Evolutionary conservation across 2,113 vertebrate species (phyloP).

Genomic region (Lophius piscatorius): DNA sequence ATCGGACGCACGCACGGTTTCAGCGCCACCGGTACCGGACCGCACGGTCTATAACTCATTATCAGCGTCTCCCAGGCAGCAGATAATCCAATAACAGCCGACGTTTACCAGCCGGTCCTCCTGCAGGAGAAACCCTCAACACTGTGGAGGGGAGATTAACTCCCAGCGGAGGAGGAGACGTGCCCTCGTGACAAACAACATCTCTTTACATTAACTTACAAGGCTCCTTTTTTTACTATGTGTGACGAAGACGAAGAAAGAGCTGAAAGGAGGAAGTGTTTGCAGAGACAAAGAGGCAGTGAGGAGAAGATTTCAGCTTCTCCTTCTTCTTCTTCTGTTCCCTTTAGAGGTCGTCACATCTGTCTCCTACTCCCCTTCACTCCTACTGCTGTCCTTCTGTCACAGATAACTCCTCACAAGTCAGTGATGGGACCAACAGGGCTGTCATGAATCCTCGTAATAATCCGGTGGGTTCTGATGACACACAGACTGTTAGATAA

Average conservation of each 20-base stretch:
- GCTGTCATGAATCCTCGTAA: too few species aligned
- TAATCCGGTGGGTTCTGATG: too few species aligned
- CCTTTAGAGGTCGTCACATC: too few species aligned
- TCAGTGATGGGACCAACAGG: too few species aligned
- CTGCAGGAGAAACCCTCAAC: constrained; percentile 44
- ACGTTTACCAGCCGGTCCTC: constrained; percentile 65
- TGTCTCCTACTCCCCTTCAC: too few species aligned
- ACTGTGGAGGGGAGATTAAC: constrained; percentile 48
- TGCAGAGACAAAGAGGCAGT: too few species aligned
- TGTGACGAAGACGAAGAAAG: too few species aligned
- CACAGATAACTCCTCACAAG: too few species aligned
- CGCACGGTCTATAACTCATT: constrained; percentile 45
- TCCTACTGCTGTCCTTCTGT: too few species aligned
- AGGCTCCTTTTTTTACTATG: background rate
- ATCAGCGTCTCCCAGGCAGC: constrained; percentile 62
- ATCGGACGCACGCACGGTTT: constrained; percentile 21
- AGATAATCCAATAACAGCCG: constrained; percentile 67
- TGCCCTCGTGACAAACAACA: constrained; percentile 28
- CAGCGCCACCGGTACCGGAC: constrained; percentile 41
- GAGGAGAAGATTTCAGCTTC: too few species aligned
- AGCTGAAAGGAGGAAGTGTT: constrained; percentile 6
- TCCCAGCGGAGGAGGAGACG: constrained; percentile 36
- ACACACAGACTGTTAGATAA: too few species aligned
- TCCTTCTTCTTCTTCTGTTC: too few species aligned
- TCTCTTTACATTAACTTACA: background rate